Evolutionary conservation across 2,888 invertebrate species (phyloP), one percentile per base, ranked within the genome.

Genomic region (Limenitis camilla): DNA sequence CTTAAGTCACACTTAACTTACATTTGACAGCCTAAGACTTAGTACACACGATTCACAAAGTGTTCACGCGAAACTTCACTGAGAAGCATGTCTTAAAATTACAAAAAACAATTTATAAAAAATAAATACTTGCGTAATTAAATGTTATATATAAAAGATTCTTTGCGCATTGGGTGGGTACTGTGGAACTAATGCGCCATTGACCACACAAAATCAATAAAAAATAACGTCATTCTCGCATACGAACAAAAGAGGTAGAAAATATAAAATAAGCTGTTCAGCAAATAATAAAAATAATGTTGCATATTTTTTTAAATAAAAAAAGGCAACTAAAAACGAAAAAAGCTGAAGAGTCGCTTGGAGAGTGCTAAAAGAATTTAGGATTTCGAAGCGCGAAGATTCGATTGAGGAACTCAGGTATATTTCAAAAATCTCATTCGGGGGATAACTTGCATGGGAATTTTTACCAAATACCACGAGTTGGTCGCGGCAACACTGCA

Each of bases 391-490:
- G 61, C 54, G 60, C 44, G 51, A 52, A 40, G 49, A 50, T 52
- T 55, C 55, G 44, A 53, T 40, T 53, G 52, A 58, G 55, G 55
- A 61, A 63, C 64, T 62, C 58, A 57, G 40, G 49, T 57, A 56
- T 56, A 59, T 47, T 51, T 55, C 53, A 31, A 38, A 35, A 55
- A 55, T 54, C 42, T 45, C 51, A 49, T 45, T 57, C 31, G 45
- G 42, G 39, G 11, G 27, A 6, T 39, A 30, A 32, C 8, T 38
- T 29, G 29, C 8, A 7, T 19, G 30, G 10, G 29, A 29, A 8
- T 2, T 40, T 49, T 67, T 72, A 73, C 49, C 66, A 70, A 49
- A 69, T 65, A 27, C 68, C 66, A 29, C 72, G 66, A 2, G 65
- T 71, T 3, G 69, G 67, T 50, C 72, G 62, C 9, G 74, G 67